A percentile compares a stretch with the other conserved stretches of the same genome.
Evolutionary conservation across 1,140 invertebrate species (phyloP).

Genomic region (Andrena cerasifolii): DNA sequence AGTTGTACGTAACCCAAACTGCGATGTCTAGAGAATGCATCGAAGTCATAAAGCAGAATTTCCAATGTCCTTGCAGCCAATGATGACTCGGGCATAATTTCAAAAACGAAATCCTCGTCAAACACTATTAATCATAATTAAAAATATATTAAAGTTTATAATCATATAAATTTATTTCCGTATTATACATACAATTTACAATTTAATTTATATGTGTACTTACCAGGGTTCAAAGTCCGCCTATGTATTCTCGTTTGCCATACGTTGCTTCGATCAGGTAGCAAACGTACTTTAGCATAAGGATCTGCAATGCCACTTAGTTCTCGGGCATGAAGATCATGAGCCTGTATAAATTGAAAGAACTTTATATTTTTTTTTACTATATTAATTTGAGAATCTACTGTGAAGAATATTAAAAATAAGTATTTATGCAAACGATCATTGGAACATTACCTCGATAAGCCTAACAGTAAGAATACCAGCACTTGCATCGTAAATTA

Average conservation of each 20-base stretch:
- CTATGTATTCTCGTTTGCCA: slow-evolving; percentile 86
- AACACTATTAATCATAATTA: slow-evolving; percentile 83
- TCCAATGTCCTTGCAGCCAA: slow-evolving; percentile 83
- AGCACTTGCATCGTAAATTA: slow-evolving; percentile 81
- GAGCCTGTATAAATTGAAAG: slow-evolving; percentile 78
- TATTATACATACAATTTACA: slow-evolving; percentile 1
- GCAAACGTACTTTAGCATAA: slow-evolving; percentile 84
- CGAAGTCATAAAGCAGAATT: slow-evolving; percentile 86
- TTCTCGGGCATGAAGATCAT: slow-evolving; percentile 83
- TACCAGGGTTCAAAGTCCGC: slow-evolving; percentile 85
- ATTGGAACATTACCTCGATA: slow-evolving; percentile 76
- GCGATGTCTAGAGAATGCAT: slow-evolving; percentile 85
- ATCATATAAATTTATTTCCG: not conserved
- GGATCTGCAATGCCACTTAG: slow-evolving; percentile 85
- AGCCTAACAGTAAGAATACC: slow-evolving; percentile 82
- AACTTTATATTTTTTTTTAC: slow-evolving; percentile 20
- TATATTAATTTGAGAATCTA: slow-evolving; percentile 8
- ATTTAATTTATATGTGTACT: slow-evolving; percentile 23
- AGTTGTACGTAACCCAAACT: slow-evolving; percentile 84
- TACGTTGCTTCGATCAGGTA: slow-evolving; percentile 84
- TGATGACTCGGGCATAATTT: slow-evolving; percentile 84
- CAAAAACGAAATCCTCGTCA: slow-evolving; percentile 88
- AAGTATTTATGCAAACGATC: not conserved
- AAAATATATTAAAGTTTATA: slow-evolving; percentile 1
- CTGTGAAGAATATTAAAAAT: not conserved